These are phyloP conservation scores for Drosophila ogumai DNA, from an alignment of 1,140 invertebrate species.

Conservation along the genomic window DNA sequence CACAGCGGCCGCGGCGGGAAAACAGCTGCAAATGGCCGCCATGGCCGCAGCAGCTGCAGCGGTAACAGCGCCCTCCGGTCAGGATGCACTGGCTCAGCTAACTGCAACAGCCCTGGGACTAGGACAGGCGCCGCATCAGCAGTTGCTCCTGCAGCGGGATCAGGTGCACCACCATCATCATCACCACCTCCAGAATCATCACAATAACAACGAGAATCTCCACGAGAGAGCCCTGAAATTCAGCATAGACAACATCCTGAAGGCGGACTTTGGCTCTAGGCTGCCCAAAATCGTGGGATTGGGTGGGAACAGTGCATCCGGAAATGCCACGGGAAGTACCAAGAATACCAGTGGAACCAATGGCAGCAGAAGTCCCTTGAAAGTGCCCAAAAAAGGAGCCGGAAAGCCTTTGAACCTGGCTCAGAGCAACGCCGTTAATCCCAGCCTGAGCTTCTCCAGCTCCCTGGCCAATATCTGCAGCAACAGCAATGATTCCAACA, in stretches of 20 bases:
- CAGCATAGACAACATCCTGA: conserved; percentile 96
- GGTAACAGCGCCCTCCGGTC: conserved; percentile 41
- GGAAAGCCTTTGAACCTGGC: conserved; percentile 60
- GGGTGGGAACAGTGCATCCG: conserved; percentile 3
- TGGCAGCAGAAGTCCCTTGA: conserved; percentile 25
- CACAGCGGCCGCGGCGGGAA: conserved; percentile 63
- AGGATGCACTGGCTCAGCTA: conserved; percentile 70
- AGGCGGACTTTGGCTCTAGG: conserved; percentile 93
- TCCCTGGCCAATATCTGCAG: conserved; percentile 79
- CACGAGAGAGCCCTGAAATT: conserved; percentile 92
- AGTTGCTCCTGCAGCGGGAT: conserved; percentile 46
- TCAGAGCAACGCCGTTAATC: conserved; percentile 40
- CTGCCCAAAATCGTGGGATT: conserved; percentile 85
- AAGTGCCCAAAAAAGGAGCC: conserved; percentile 49
- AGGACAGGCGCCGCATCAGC: conserved; percentile 47
- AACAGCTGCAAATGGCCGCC: conserved; percentile 73
- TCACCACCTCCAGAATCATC: conserved; percentile 45
- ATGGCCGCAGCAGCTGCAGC: conserved; percentile 70
- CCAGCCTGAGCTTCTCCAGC: conserved; percentile 70
- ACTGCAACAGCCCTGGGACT: conserved; percentile 65
- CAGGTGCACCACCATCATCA: conserved; percentile 36
- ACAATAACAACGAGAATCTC: conserved; percentile 66
- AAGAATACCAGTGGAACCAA: conserved; percentile 7
- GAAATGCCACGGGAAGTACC: conserved; percentile 4
- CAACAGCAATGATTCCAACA: conserved; percentile 81